phyloP scores from a whole-genome alignment of 2,888 invertebrate species.

The Andrena camellia region DNA sequence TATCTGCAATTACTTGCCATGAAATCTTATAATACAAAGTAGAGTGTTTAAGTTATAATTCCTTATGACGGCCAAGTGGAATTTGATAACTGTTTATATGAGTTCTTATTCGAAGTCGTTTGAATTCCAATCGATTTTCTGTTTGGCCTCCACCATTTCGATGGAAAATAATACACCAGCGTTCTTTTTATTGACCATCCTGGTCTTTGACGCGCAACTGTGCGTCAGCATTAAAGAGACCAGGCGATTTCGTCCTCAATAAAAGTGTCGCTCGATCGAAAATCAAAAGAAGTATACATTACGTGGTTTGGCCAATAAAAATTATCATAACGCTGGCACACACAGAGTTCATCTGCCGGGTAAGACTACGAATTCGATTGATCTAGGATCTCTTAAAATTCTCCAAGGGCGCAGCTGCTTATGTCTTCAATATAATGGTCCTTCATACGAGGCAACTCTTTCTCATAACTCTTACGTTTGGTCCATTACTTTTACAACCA shows the following conservation, averaged over 20 bases:
- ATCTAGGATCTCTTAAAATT: neutral
- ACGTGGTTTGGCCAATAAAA: constrained; percentile 6
- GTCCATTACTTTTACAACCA: neutral
- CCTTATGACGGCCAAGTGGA: too few relatives aligned
- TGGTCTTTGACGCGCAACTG: neutral
- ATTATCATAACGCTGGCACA: constrained; percentile 50
- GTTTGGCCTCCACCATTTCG: neutral
- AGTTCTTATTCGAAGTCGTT: constrained; percentile 3
- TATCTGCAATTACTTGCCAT: neutral
- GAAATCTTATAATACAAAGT: constrained; percentile 4
- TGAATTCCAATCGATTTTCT: neutral
- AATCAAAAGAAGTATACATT: constrained; percentile 14
- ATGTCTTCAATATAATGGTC: neutral
- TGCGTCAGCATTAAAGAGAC: neutral
- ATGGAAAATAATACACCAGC: neutral
- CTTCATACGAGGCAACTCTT: neutral
- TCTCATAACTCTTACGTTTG: neutral
- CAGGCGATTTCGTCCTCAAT: constrained; percentile 38
- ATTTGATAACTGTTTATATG: neutral
- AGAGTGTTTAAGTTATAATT: too few relatives aligned
- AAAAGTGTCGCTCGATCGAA: constrained; percentile 32
- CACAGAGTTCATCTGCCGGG: constrained; percentile 46
- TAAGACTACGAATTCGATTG: constrained; percentile 32
- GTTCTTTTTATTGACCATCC: neutral
- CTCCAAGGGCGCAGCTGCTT: neutral